Conservation (phyloP, 2,113 vertebrate genomes). For the Nettapus auritus region DNA sequence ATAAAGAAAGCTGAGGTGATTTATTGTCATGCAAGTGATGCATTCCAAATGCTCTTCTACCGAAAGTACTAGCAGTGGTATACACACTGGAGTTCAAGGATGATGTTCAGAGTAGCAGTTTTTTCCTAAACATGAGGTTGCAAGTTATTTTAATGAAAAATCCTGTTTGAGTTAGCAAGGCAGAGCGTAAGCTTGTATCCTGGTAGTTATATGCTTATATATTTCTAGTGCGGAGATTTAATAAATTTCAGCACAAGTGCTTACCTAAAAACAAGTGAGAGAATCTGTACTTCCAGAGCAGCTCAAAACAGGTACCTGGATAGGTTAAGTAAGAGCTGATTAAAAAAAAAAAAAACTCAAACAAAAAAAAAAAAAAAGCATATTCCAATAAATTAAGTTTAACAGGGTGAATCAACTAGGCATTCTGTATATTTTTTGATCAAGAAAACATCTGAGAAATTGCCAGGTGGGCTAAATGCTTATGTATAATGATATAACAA, state of each 20-base stretch:
- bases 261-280: not conserved
- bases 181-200: accelerated
- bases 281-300: not conserved
- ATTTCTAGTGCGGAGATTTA: not conserved
- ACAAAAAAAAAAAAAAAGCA: too few relatives aligned
- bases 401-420: not conserved
- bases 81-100: not conserved
- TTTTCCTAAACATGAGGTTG: not conserved
- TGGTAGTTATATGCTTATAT: not conserved
- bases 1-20: not conserved
- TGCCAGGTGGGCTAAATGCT: not conserved
- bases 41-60: not conserved
- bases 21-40: not conserved
- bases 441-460: not conserved
- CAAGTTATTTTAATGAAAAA: not conserved
- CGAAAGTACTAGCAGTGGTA: not conserved
- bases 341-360: not conserved
- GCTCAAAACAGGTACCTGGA: not conserved
- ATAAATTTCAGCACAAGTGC: not conserved
- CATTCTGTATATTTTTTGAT: not conserved
- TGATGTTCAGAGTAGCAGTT: not conserved
- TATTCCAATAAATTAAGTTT: not conserved
- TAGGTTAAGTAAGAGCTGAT: not conserved
- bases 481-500: not conserved
- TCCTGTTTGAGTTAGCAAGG: not conserved